Evolutionary conservation across 2,113 vertebrate species (phyloP).

Genomic region (Cygnus buccinator): DNA sequence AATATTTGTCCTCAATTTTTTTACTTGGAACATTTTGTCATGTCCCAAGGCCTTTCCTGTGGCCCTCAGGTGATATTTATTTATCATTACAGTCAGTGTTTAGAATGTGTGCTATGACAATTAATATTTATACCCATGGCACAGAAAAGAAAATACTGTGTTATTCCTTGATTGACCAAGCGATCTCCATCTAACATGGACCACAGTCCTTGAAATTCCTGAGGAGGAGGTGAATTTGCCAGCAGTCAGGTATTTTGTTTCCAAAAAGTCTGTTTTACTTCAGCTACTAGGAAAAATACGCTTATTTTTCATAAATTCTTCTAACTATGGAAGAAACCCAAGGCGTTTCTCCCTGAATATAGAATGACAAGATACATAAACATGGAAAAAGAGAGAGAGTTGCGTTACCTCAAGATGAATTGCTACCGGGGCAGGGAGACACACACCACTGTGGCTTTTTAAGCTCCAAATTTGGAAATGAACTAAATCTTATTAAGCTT

Average conservation of each 20-base stretch:
- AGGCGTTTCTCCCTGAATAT: neutral
- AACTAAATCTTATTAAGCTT: neutral
- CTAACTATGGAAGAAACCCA: neutral
- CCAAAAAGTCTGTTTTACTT: neutral
- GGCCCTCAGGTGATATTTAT: neutral
- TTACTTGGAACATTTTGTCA: neutral
- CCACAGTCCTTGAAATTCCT: neutral
- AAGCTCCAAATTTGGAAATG: slow-evolving; percentile 17
- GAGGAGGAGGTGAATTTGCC: neutral
- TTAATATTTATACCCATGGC: neutral
- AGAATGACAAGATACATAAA: neutral
- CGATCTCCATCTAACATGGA: neutral
- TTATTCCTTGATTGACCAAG: neutral
- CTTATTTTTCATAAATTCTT: neutral
- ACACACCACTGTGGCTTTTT: neutral
- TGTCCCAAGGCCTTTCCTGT: neutral
- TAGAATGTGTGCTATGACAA: neutral
- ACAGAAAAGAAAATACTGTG: neutral
- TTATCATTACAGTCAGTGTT: neutral
- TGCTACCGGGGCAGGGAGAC: neutral
- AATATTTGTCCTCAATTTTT: slow-evolving; percentile 15
- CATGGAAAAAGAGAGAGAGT: neutral
- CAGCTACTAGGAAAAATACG: neutral
- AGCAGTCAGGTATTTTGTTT: neutral
- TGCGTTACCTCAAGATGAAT: neutral